Conservation (phyloP, 2,888 invertebrate genomes). For the Drosophila aldrichi region DNA sequence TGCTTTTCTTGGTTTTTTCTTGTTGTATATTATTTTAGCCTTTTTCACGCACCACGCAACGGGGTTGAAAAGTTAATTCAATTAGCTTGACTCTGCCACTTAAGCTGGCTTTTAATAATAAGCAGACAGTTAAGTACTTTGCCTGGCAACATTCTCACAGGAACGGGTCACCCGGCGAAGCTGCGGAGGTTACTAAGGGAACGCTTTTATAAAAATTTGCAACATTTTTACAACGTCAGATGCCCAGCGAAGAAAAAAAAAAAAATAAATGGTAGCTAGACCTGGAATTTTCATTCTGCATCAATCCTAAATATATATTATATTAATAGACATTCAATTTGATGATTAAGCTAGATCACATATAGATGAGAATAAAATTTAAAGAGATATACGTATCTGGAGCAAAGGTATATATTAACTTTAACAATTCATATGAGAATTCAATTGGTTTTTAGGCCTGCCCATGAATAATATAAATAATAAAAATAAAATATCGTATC, state of each 20-base stretch:
- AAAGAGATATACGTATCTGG: too few species aligned
- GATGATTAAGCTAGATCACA: too few species aligned
- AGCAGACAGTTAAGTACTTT: slow-evolving; percentile 76
- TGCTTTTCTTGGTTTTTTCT: slow-evolving; percentile 32
- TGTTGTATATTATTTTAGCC: slow-evolving; percentile 56
- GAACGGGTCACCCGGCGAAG: background rate
- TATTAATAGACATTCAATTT: too few species aligned
- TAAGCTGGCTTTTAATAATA: slow-evolving; percentile 78
- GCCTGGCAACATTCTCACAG: slow-evolving; percentile 44
- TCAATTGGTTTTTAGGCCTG: background rate
- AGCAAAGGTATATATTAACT: too few species aligned
- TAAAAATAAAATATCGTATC: too few species aligned
- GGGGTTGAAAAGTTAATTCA: slow-evolving; percentile 73
- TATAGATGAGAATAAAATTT: too few species aligned
- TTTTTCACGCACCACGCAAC: slow-evolving; percentile 73
- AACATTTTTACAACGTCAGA: slow-evolving; percentile 31
- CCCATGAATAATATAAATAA: too few species aligned
- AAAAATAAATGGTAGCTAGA: too few species aligned
- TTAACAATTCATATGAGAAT: background rate
- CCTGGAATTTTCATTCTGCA: too few species aligned
- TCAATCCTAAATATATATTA: too few species aligned
- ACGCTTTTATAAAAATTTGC: slow-evolving; percentile 33
- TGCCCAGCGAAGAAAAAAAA: slow-evolving; percentile 1
- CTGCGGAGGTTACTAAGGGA: background rate
- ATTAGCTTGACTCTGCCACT: slow-evolving; percentile 79